Base-by-base conservation (phyloP, 2,888 invertebrate genomes). In the Pelosia muscerda region DNA sequence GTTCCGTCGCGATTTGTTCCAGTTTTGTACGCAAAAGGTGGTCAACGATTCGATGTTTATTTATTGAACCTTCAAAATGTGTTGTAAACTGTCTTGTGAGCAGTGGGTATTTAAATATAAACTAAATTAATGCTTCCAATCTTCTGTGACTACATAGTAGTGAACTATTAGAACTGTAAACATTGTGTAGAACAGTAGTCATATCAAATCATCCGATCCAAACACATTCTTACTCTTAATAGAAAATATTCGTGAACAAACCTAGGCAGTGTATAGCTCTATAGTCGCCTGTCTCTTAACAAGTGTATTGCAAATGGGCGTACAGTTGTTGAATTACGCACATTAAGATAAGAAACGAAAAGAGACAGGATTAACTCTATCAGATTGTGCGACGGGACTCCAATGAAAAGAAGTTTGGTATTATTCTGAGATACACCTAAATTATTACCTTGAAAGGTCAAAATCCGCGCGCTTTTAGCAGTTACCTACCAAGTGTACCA, bases 61-160 rank as follows among this genome's bases (percentile, higher is more conserved):
- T 23, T 31, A n/a, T 15, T 9, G 4, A 53, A 19, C 31, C n/a
- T 19, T 28, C 53, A 11, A 9, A 49, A 63, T 59, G 72, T 66
- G 76, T 76, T 80, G 80, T 78, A 72, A 78, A 76, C 68, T 76
- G 80, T 72, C 80, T 63, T 56, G 74, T 72, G 74, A 76, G 66
- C 72, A 49, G 53, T 19, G 11, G 67, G 72, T 66, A 65, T 63
- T 69, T 72, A 31, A 58, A 65, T 73, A 77, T 54, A 68, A 68
- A 67, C 53, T 73, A 66, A 31, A 15, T 59, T 59, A 63, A 71
- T 62, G 66, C 74, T 78, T 76, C 76, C 68, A 66, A 76, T 60
- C 68, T 73, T 66, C 62, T 55, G 55, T 63, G 57, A 71, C 71
- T 66, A 55, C 25, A 9, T 59, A 34, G 34, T 59, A 59, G 58